Base-by-base conservation (phyloP, 37 sponge, comb jelly and placozoan species). In the Beroe forskalii region DNA sequence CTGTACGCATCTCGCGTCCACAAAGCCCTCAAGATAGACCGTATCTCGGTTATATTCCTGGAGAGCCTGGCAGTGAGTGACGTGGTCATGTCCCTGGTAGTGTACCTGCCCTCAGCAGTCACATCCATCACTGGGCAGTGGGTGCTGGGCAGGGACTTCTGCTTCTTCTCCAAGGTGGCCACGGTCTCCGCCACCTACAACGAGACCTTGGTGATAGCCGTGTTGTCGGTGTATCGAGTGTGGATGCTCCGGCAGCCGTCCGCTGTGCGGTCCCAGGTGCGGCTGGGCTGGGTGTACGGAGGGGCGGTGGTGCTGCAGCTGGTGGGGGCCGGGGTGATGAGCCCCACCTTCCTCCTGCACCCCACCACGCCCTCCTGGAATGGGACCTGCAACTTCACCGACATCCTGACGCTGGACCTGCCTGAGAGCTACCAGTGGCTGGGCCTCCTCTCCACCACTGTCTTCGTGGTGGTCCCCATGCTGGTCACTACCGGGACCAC, bases 1-100 rank as follows among this genome's bases (percentile, higher is more conserved):
- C 86, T 80, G 0, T 43, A 80, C 86, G 86, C 86, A 35, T 80
- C 86, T 25, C 22, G 37, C 0, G 86, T 43, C n/a, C 37, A 80
- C 48, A 39, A 37, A 6, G 86, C 86, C 3, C 86, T 80, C 48
- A 80, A 80, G 86, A 44, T 80, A 41, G 86, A 80, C 86, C 44
- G 55, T 1, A 25, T 43, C 14, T 44, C 86, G 0, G 28, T 80
- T 1, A 25, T 80, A 4, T 80, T 43, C 55, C 86, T 80, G 86
- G 86, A 80, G 55, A 80, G 86, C 27, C 86, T 80, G 25, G 86
- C 86, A 6, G 55, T 80, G 1, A 33, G 38, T 17, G 86, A 80
- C 30, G 17, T 80, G 48, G 1, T 80, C 24, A 44, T 80, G 55
- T 44, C 55, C 0, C 8, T 80, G 8, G 40, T 4, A 19, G 44